Base-by-base conservation (phyloP, 2,113 vertebrate genomes). In the Mormyrus lacerda region DNA sequence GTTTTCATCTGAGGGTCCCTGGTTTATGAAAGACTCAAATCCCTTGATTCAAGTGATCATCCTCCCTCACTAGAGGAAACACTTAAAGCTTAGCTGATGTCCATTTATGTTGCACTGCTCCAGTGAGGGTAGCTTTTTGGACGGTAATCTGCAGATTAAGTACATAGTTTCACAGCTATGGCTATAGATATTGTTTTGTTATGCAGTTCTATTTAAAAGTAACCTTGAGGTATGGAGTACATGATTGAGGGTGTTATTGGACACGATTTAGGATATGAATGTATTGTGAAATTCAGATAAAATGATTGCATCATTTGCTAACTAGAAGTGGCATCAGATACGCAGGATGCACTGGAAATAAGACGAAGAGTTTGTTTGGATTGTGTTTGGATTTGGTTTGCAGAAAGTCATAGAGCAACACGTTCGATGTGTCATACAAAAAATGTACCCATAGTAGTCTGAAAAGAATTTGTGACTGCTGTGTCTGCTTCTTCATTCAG, bases 401-500 rank as follows among this genome's bases (percentile, higher is more conserved):
- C 10, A 85, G 19, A 48, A 50, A 85, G 21, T 13, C 7, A 50
- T 1, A 31, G 83, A 48, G 44, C 17, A 48, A 27, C 83, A 85
- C 11, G 10, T 47, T 48, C 8, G 0, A n/a, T 10, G 10, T 47
- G 47, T 27, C 3, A 13, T 47, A 21, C 48, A n/a, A 13, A 53
- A 39, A 35, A 17, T 87, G 61, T 21, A 55, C 15, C 8, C 6
- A 10, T 39, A 10, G 4, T 55, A 19, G 4, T 58, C 19, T 53
- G 48, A 19, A 15, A 53, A 15, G 48, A 42, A 55, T 27, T 31
- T 31, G 51, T 87, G 48, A 53, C 9, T 21, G 48, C 11, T 50
- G 21, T 53, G 48, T 85, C 44, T 82, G 92, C 90, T 92, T 84
- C 92, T 79, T 89, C 50, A 94, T 95, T 90, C 94, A 99, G 98